Percentiles rank a stretch among this genome's conserved stretches.
phyloP scores from a whole-genome alignment of 2,888 invertebrate species.

The Ectropis crepuscularia region DNA sequence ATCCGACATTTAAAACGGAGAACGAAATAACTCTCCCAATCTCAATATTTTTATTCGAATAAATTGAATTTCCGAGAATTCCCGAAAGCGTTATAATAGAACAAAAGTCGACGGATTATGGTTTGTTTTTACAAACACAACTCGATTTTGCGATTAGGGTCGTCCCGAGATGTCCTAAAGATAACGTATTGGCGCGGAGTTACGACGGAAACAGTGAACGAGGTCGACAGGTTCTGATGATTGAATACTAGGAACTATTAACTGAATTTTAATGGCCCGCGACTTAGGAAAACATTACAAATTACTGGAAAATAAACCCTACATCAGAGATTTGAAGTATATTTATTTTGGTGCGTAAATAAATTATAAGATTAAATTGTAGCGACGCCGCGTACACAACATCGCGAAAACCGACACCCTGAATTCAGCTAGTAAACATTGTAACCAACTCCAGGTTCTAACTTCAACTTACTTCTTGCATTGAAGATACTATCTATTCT shows the following conservation, averaged over 20 bases:
- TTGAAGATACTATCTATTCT: too few relatives aligned
- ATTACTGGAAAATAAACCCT: too few relatives aligned
- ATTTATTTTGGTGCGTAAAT: too few relatives aligned
- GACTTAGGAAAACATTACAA: too few relatives aligned
- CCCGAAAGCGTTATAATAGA: conserved; percentile 29
- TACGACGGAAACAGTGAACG: conserved; percentile 13
- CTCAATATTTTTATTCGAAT: conserved; percentile 36
- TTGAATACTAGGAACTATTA: not conserved
- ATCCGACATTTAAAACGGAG: conserved; percentile 26
- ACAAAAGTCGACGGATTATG: conserved; percentile 33
- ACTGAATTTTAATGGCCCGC: not conserved
- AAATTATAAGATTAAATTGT: too few relatives aligned
- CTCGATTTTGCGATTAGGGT: conserved; percentile 43
- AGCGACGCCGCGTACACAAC: too few relatives aligned
- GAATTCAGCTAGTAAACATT: too few relatives aligned
- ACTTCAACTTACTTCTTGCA: too few relatives aligned
- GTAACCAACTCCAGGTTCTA: too few relatives aligned
- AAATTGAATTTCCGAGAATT: conserved; percentile 38
- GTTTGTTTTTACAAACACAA: conserved; percentile 42
- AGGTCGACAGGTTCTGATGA: conserved; percentile 11
- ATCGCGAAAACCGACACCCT: too few relatives aligned
- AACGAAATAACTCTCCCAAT: conserved; percentile 23
- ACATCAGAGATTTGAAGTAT: too few relatives aligned
- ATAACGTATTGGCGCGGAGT: conserved; percentile 43
- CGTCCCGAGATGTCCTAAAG: conserved; percentile 40